Evolutionary conservation across 2,797 vertebrate genomes (phyloP), one percentile per base, ranked within the genome.

Genomic region (Botia almorhae): DNA sequence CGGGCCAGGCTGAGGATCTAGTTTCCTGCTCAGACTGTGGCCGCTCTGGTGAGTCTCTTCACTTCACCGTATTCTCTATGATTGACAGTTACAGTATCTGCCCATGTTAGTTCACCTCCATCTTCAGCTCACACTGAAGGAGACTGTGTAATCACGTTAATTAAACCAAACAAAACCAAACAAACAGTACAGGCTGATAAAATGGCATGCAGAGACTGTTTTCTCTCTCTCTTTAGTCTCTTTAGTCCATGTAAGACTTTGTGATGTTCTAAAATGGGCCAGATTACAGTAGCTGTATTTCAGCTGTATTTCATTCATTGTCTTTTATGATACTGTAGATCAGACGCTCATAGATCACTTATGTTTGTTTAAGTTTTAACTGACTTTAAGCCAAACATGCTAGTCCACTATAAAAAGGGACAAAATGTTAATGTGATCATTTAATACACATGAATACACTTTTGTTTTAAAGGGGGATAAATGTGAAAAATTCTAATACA

Each of bases 21-120:
- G 97, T 99, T 82, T 99, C 98, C 0, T 99, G 98, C 91, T 97
- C 98, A 8, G 98, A 99, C 93, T 99, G 97, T 76, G 98, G 97
- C 85, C 97, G 97, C 88, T 99, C 97, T 78, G 98, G 98, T 99
- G 94, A 95, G 96, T 96, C 79, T 8, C 33, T 79, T 50, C 48
- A 51, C 77, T 39, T 48, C 53, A 43, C 56, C 56, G 48, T 68
- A 53, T 74, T 14, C 26, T 63, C 43, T 51, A 21, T 76, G 60
- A 23, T 39, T 81, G 48, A 80, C 56, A 36, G 48, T 63, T 63
- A 75, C 65, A 46, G 72, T 74, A 75, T 79, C 64, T 75, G 65
- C 48, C 72, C 71, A 75, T 74, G 39, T 76, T 78, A 78, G 61
- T 58, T 48, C 79, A 80, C 69, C 43, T 81, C 69, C 70, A 70